Percentiles rank a stretch among this genome's conserved stretches.
Evolutionary conservation across 2,888 invertebrate species (phyloP).

Genomic region (Apotomis capreana): DNA sequence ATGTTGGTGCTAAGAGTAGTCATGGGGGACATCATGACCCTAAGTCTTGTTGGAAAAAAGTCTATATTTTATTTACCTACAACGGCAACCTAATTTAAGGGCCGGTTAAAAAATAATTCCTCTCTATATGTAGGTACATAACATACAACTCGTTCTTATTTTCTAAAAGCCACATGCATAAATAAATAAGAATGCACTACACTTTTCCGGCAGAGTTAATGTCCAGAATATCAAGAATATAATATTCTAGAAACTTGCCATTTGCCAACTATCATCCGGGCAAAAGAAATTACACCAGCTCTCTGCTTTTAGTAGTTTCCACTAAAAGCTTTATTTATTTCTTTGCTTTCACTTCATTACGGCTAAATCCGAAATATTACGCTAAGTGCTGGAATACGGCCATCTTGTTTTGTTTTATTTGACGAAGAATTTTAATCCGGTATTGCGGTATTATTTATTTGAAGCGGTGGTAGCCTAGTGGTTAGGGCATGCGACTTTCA

Average conservation of each 20-base stretch:
- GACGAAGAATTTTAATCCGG: slow-evolving; percentile 16
- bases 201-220: too few relatives aligned
- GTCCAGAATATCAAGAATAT: background rate
- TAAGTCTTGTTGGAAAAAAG: too few relatives aligned
- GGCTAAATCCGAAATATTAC: slow-evolving; percentile 20
- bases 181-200: background rate
- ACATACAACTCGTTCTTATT: too few relatives aligned
- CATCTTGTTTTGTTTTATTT: slow-evolving; percentile 13
- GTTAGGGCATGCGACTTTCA: too few relatives aligned
- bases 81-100: too few relatives aligned
- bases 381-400: slow-evolving; percentile 15
- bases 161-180: too few relatives aligned
- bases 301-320: background rate
- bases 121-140: too few relatives aligned
- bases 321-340: slow-evolving; percentile 23
- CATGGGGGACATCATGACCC: too few relatives aligned
- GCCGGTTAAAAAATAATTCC: too few relatives aligned
- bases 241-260: background rate
- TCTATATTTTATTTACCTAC: too few relatives aligned
- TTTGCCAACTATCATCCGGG: background rate
- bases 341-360: background rate
- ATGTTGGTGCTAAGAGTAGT: too few relatives aligned
- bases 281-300: background rate
- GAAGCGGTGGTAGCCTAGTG: too few relatives aligned
- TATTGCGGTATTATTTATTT: background rate